Evolutionary conservation across 2,113 vertebrate species (phyloP).

Genomic region (Cairina moschata): DNA sequence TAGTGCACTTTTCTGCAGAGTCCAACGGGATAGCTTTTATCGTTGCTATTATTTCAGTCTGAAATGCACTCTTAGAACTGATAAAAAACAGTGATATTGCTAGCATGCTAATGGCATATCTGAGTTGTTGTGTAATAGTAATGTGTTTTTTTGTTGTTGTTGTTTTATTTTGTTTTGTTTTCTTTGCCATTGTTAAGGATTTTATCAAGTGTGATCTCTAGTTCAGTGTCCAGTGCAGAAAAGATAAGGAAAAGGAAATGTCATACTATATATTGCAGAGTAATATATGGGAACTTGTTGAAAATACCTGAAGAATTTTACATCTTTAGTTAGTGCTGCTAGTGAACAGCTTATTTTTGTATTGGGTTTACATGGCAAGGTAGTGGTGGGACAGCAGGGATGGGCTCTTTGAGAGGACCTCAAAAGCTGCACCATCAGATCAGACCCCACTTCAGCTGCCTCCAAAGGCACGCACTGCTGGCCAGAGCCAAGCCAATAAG

Average conservation of each 20-base stretch:
- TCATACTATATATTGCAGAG: not conserved
- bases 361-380: not conserved
- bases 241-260: not conserved
- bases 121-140: not conserved
- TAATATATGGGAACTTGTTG: not conserved
- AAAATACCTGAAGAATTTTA: not conserved
- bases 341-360: no score
- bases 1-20: not conserved
- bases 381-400: not conserved
- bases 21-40: not conserved
- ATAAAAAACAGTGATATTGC: not conserved
- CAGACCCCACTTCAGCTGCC: not conserved
- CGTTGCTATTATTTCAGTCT: not conserved
- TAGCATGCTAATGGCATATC: not conserved
- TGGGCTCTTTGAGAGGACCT: not conserved
- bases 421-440: not conserved
- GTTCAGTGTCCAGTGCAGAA: not conserved
- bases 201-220: not conserved
- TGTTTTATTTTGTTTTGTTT: not conserved
- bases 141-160: not conserved
- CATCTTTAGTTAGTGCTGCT: not conserved
- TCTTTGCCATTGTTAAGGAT: not conserved
- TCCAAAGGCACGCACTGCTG: not conserved
- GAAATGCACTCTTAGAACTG: not conserved
- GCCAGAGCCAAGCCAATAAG: not conserved